Evolutionary conservation across 2,888 invertebrate species (phyloP).

Genomic region (Apeira syringaria): DNA sequence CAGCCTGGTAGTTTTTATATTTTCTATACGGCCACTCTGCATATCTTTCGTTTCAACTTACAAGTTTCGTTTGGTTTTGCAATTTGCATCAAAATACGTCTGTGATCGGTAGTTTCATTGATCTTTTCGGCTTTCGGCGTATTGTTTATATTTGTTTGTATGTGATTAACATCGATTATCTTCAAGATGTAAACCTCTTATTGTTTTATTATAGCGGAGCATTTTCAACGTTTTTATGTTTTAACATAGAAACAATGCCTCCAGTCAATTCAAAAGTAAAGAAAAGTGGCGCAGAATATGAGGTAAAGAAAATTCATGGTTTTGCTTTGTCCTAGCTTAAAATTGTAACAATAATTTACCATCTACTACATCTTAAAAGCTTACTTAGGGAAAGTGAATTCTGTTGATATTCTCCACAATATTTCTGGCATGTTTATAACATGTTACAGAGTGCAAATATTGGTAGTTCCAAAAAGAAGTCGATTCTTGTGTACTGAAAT

Average conservation of each 20-base stretch:
- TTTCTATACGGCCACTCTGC: too few species aligned
- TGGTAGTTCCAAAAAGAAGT: conserved; percentile 10
- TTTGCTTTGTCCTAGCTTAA: too few species aligned
- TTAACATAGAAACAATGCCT: conserved; percentile 55
- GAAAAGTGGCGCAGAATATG: conserved; percentile 75
- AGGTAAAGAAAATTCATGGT: conserved; percentile 58
- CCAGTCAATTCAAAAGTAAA: conserved; percentile 75
- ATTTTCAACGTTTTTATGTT: conserved; percentile 10
- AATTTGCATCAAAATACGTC: conserved; percentile 1
- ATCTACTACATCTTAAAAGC: too few species aligned
- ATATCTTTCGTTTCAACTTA: too few species aligned
- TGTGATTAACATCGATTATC: conserved; percentile 40
- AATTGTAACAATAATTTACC: too few species aligned
- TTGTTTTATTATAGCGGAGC: background rate
- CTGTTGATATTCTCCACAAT: too few species aligned
- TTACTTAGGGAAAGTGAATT: too few species aligned
- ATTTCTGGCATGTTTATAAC: too few species aligned
- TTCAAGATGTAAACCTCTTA: conserved; percentile 41
- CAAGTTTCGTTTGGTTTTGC: conserved; percentile 2
- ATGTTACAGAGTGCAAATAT: background rate
- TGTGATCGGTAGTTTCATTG: too few species aligned
- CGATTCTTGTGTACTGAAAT: conserved; percentile 10
- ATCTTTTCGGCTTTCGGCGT: conserved; percentile 43
- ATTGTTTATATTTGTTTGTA: too few species aligned
- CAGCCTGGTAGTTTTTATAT: too few species aligned